Percentiles rank a stretch among this genome's conserved stretches.
These are phyloP conservation scores for Nesoenas mayeri DNA, from an alignment of 2,113 vertebrate genomes.

Conservation along the genomic window DNA sequence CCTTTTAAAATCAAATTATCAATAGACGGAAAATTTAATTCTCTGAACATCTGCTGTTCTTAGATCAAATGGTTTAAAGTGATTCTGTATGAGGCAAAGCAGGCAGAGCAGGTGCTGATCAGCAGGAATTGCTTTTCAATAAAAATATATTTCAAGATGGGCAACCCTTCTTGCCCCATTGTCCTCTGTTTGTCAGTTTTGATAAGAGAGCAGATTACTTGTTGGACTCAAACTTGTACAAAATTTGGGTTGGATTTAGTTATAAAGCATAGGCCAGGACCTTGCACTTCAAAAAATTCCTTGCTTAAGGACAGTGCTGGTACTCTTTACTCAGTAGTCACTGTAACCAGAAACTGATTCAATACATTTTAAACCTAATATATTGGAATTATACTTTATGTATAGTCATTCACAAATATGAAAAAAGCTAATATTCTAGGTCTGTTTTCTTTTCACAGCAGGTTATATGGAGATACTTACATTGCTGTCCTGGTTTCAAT, in stretches of 20 bases:
- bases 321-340: neutral
- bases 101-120: neutral
- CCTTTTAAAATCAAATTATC: constrained; percentile 54
- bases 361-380: neutral
- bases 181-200: neutral
- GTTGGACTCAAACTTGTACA: neutral
- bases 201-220: neutral
- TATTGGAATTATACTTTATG: neutral
- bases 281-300: neutral
- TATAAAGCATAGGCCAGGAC: neutral
- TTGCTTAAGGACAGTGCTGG: neutral
- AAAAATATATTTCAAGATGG: neutral
- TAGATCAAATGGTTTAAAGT: constrained; percentile 43
- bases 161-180: neutral
- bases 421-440: neutral
- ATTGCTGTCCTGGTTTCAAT: neutral
- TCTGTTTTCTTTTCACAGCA: neutral
- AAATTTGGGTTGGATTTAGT: constrained; percentile 4
- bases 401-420: neutral
- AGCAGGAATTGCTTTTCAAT: neutral
- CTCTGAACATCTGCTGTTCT: constrained; percentile 54
- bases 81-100: constrained; percentile 31
- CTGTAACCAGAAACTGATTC: neutral
- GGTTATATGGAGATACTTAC: neutral
- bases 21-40: constrained; percentile 49